Conservation (phyloP, 2,888 invertebrate species). For the Dromius quadrimaculatus region DNA sequence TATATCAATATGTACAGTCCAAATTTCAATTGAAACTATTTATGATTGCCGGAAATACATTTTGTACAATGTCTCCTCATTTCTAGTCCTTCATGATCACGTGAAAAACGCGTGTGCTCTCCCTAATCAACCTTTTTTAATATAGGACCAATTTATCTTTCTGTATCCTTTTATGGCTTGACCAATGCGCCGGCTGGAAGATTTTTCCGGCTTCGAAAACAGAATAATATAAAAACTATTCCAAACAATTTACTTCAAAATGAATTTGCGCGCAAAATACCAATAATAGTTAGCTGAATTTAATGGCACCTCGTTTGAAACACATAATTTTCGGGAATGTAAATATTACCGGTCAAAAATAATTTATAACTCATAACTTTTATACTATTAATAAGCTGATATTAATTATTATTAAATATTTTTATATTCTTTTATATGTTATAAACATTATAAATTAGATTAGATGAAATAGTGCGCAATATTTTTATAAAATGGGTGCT, state of each 20-base stretch:
- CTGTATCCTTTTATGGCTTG: neutral
- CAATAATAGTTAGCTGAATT: constrained; percentile 15
- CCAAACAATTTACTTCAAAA: constrained; percentile 6
- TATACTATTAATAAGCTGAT: constrained; percentile 14
- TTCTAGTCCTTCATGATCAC: too few species aligned
- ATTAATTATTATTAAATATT: constrained; percentile 18
- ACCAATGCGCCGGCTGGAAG: neutral
- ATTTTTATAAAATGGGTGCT: constrained; percentile 2
- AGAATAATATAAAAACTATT: constrained; percentile 6
- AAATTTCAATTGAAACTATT: too few species aligned
- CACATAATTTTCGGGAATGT: constrained; percentile 33
- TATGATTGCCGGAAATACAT: too few species aligned
- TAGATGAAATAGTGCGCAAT: constrained; percentile 5
- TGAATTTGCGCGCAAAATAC: constrained; percentile 9
- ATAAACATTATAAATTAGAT: constrained; percentile 13
- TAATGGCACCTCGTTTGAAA: constrained; percentile 1
- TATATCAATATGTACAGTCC: too few species aligned
- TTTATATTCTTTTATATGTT: neutral
- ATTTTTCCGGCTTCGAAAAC: neutral
- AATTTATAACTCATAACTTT: constrained; percentile 10
- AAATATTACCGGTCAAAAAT: constrained; percentile 24
- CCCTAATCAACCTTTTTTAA: too few species aligned
- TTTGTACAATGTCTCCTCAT: too few species aligned
- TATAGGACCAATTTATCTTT: too few species aligned
- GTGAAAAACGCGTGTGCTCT: too few species aligned